Evolutionary conservation across 2,797 vertebrate species (phyloP), one percentile per base, ranked within the genome.

Genomic region (Muscicapa striata): DNA sequence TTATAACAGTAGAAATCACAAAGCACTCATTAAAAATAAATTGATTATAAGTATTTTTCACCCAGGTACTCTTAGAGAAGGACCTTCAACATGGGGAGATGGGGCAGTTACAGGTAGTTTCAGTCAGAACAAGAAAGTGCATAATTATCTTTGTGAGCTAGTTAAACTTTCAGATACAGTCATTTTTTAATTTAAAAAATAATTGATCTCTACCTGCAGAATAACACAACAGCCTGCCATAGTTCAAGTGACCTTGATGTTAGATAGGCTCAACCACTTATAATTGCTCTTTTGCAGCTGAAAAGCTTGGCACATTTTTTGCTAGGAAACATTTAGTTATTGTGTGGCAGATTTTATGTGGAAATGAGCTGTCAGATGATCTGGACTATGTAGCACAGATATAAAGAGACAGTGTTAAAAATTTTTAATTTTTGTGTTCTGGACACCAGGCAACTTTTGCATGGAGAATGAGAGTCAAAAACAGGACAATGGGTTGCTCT

Each of bases 261-360:
- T 55, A 66, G 41, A 66, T 59, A 67, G 49, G 8, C 67, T 59
- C 66, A 86, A 67, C 9, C 86, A 73, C 45, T 49, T 36, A 13
- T 87, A 91, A 90, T 66, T 66, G 11, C 27, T 93, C 70, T 72
- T 93, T 61, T 46, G 75, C 75, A 89, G 68, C 61, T 93, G 59
- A 91, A 90, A 88, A n/a, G 30, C 49, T 95, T 95, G 79, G 92
- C 66, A 94, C 48, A 17, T 57, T 80, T 95, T 94, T 93, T 81
- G 38, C 75, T 84, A 73, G 78, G 84, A 85, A 96, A 69, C 6
- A 55, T 59, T 79, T 51, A 34, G 21, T 72, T 93, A 94, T 89
- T 66, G 20, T 93, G 36, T 15, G 52, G 36, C 43, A 94, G 73
- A 92, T 91, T 96, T 94, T 79, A 45, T 59, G 54, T 62, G 77